phyloP scores from a whole-genome alignment of 1,140 invertebrate genomes.

The Bombus waltoni region DNA sequence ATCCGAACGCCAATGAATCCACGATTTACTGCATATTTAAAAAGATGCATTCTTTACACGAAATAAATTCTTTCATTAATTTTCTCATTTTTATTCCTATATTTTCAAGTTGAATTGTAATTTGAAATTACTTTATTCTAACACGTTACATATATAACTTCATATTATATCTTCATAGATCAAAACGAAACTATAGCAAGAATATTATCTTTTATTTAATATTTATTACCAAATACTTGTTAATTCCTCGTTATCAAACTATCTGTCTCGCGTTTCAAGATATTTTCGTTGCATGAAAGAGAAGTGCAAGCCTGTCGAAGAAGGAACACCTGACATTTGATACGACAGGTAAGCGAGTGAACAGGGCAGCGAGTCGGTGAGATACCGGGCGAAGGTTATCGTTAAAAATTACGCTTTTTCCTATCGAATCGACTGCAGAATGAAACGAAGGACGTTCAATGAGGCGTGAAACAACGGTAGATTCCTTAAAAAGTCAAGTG shows the following conservation, averaged over 20 bases:
- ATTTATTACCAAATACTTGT: too few species aligned
- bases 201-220: too few species aligned
- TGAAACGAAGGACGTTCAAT: conserved; percentile 49
- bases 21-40: background rate
- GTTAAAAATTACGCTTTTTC: conserved; percentile 47
- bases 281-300: background rate
- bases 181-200: too few species aligned
- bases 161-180: too few species aligned
- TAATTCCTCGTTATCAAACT: background rate
- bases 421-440: conserved; percentile 29
- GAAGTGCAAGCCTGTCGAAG: background rate
- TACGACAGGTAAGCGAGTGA: conserved; percentile 5
- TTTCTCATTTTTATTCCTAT: too few species aligned
- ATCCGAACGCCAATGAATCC: background rate
- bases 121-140: too few species aligned
- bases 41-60: too few species aligned
- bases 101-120: too few species aligned
- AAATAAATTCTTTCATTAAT: too few species aligned
- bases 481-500: conserved; percentile 1
- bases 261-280: too few species aligned
- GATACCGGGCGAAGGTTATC: conserved; percentile 20
- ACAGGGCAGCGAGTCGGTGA: conserved; percentile 20
- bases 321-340: conserved; percentile 44
- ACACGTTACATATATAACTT: too few species aligned
- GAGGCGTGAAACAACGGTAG: conserved; percentile 31